phyloP scores from a whole-genome alignment of 2,113 vertebrate genomes.

The Triplophysa dalaica region DNA sequence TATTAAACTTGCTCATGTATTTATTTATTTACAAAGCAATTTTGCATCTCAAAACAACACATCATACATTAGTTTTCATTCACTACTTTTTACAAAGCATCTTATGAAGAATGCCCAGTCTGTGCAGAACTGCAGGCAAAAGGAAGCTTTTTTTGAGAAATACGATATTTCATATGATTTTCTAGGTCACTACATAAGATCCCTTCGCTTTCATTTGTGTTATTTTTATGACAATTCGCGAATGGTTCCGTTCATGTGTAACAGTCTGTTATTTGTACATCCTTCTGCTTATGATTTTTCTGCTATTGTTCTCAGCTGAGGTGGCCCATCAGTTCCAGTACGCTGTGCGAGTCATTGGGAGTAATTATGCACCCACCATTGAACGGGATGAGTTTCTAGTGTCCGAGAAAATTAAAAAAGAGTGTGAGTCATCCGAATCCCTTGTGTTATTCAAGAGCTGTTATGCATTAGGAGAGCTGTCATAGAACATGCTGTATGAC shows the following conservation, averaged over 20 bases:
- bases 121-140: no score
- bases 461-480: neutral
- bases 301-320: slow-evolving; percentile 78
- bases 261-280: neutral
- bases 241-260: neutral
- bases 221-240: neutral
- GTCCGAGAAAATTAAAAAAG: slow-evolving; percentile 97
- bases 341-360: slow-evolving; percentile 95
- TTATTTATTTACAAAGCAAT: no score
- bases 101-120: no score
- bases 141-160: no score
- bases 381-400: slow-evolving; percentile 97
- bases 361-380: slow-evolving; percentile 96
- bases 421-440: slow-evolving; percentile 76
- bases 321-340: slow-evolving; percentile 98
- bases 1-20: no score
- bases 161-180: no score
- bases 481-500: neutral
- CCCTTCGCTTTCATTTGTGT: neutral
- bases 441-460: neutral
- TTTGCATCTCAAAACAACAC: no score
- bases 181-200: no score
- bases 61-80: no score
- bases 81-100: no score
- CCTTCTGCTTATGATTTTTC: neutral